Percentiles rank a stretch among this genome's conserved stretches.
Conservation (phyloP, 2,888 invertebrate species). For the Lasiommata megera region DNA sequence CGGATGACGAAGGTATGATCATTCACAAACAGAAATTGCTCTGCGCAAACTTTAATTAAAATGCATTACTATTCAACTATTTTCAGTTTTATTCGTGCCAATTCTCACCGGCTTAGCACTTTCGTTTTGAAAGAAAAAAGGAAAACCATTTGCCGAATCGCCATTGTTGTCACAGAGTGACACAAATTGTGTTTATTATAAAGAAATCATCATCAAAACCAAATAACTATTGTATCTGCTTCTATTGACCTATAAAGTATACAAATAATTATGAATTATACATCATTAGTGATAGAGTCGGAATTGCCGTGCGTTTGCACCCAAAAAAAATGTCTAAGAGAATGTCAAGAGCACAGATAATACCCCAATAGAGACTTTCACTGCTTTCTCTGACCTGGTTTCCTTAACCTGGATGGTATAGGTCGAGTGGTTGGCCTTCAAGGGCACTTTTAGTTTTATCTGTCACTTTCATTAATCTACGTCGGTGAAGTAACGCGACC, state of each 20-base stretch:
- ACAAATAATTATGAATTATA: conserved; percentile 13
- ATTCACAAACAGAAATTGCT: too few relatives aligned
- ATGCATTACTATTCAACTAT: not conserved
- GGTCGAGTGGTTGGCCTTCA: conserved; percentile 65
- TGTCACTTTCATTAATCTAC: conserved; percentile 68
- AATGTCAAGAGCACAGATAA: conserved; percentile 65
- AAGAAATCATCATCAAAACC: conserved; percentile 34
- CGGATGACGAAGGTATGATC: too few relatives aligned
- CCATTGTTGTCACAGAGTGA: conserved; percentile 14
- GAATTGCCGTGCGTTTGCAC: conserved; percentile 10
- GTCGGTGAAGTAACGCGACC: conserved; percentile 49
- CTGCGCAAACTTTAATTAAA: too few relatives aligned
- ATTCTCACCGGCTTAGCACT: not conserved
- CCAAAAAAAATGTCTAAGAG: conserved; percentile 47
- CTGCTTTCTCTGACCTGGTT: conserved; percentile 71
- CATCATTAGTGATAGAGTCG: not conserved
- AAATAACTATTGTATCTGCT: conserved; percentile 17
- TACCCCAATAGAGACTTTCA: conserved; percentile 69
- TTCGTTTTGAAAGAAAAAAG: conserved; percentile 1
- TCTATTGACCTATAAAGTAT: conserved; percentile 21
- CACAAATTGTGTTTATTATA: conserved; percentile 30
- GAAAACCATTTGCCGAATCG: conserved; percentile 1
- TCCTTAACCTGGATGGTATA: conserved; percentile 52
- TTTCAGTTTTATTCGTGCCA: conserved; percentile 1
- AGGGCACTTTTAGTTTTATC: conserved; percentile 73